Percentiles rank a stretch among this genome's conserved stretches.
Conservation (phyloP, 2,797 vertebrate species). For the Poecilia wingei region DNA sequence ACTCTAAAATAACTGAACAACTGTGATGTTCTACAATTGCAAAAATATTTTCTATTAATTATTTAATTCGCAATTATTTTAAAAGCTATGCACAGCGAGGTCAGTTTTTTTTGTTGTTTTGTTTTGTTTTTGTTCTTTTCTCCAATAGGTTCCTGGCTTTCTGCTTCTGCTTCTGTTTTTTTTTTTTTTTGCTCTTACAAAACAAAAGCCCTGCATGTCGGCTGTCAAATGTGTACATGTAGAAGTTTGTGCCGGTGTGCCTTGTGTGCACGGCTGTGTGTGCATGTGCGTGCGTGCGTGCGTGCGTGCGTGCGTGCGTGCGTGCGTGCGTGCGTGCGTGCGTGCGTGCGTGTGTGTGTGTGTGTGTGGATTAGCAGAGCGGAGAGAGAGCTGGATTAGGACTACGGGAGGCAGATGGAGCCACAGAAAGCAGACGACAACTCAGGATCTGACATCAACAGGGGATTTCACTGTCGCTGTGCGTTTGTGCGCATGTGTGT, state of each 20-base stretch:
- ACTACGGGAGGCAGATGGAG: slow-evolving; percentile 59
- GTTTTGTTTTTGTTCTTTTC: neutral
- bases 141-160: neutral
- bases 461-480: slow-evolving; percentile 51
- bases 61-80: neutral
- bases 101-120: neutral
- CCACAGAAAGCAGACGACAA: slow-evolving; percentile 61
- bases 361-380: slow-evolving; percentile 45
- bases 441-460: slow-evolving; percentile 68
- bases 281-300: neutral
- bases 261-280: neutral
- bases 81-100: neutral
- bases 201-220: too few species aligned
- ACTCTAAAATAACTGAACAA: neutral
- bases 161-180: too few species aligned
- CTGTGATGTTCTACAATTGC: neutral
- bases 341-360: too few species aligned
- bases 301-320: neutral
- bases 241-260: neutral
- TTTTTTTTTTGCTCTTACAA: neutral
- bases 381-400: slow-evolving; percentile 60
- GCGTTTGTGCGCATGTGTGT: slow-evolving; percentile 46
- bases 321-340: too few species aligned
- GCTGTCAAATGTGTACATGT: slow-evolving; percentile 1
- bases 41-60: neutral